These are phyloP conservation scores for Haemorhous mexicanus DNA, from an alignment of 2,113 vertebrate genomes.

Conservation along the genomic window DNA sequence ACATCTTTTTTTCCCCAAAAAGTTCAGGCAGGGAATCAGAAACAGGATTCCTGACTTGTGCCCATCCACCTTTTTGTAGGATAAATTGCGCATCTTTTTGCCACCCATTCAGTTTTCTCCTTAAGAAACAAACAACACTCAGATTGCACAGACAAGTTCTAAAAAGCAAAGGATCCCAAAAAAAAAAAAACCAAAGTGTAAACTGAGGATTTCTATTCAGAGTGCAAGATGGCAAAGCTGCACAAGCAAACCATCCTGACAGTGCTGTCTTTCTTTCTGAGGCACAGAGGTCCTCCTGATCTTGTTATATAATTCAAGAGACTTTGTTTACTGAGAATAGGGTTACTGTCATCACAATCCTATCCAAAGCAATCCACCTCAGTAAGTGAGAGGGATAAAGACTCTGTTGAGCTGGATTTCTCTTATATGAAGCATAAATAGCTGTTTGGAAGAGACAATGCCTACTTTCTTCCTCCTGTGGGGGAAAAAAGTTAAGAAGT, in stretches of 20 bases:
- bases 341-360: slow-evolving; percentile 76
- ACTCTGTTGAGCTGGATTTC: slow-evolving; percentile 54
- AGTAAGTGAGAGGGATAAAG: slow-evolving; percentile 67
- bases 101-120: slow-evolving; percentile 63
- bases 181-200: background rate
- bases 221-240: slow-evolving; percentile 21
- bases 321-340: slow-evolving; percentile 77
- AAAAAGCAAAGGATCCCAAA: background rate
- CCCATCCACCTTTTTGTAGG: slow-evolving; percentile 79
- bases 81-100: slow-evolving; percentile 74
- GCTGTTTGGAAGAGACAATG: background rate
- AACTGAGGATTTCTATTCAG: background rate
- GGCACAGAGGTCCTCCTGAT: slow-evolving; percentile 55
- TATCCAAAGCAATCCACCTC: slow-evolving; percentile 73
- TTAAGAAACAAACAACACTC: background rate
- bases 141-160: background rate
- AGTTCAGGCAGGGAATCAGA: background rate
- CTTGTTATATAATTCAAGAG: slow-evolving; percentile 77
- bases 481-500: background rate
- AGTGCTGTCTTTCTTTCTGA: slow-evolving; percentile 54
- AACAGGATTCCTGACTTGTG: background rate
- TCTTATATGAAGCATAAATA: slow-evolving; percentile 49
- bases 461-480: background rate
- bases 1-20: background rate
- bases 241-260: slow-evolving; percentile 29